Evolutionary conservation across 2,113 vertebrate genomes (phyloP).

Genomic region (Bambusicola thoracicus): DNA sequence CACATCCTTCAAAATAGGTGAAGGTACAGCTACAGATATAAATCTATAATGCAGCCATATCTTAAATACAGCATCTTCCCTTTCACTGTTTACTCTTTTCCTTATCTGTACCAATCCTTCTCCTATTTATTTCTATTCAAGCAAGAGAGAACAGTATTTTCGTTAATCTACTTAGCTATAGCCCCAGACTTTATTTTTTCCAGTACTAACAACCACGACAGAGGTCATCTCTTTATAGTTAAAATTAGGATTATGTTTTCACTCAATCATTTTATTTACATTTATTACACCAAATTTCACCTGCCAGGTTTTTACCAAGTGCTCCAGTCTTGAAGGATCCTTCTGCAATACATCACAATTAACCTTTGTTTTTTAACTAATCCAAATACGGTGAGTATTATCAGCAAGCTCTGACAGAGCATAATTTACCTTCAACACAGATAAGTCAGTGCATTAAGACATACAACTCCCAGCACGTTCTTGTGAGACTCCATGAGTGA

Average conservation of each 20-base stretch:
- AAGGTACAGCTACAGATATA: background rate
- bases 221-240: background rate
- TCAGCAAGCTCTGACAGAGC: background rate
- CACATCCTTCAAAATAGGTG: background rate
- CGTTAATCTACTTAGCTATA: background rate
- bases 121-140: background rate
- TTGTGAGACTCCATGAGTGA: background rate
- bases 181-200: background rate
- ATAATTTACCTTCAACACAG: background rate
- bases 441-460: background rate
- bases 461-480: background rate
- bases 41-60: background rate
- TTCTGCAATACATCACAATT: conserved; percentile 29
- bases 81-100: background rate
- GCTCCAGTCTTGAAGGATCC: background rate
- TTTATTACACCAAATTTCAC: background rate
- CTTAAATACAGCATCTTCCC: background rate
- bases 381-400: background rate
- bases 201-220: background rate
- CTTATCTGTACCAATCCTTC: background rate
- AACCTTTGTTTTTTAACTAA: conserved; percentile 37
- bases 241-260: background rate
- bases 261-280: background rate
- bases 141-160: background rate
- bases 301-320: background rate